These are phyloP conservation scores for Nasonia oneida DNA, from an alignment of 2,888 invertebrate species.

Conservation along the genomic window DNA sequence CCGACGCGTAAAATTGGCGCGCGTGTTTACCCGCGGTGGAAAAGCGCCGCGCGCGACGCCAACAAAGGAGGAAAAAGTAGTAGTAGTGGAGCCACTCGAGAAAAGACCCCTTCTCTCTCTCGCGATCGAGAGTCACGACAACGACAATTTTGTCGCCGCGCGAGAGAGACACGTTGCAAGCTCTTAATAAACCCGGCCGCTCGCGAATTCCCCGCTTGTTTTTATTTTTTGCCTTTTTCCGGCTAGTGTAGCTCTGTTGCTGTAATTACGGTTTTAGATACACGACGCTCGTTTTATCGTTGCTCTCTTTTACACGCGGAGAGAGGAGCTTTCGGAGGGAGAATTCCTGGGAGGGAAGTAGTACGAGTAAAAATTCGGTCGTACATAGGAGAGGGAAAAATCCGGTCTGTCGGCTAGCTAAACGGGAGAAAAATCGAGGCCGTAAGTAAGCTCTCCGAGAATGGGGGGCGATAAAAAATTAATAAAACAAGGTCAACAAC, in stretches of 20 bases:
- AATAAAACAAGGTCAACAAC: constrained; percentile 1
- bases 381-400: not conserved
- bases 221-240: not conserved
- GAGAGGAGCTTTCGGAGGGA: too few relatives aligned
- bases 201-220: not conserved
- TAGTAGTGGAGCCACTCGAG: constrained; percentile 1
- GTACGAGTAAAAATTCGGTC: not conserved
- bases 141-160: not conserved
- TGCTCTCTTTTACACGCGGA: not conserved
- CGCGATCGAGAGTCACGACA: not conserved
- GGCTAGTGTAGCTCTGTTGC: not conserved
- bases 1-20: constrained; percentile 5
- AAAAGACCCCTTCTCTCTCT: not conserved
- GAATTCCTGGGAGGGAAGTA: not conserved
- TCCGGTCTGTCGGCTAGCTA: too few relatives aligned
- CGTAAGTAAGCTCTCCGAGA: too few relatives aligned
- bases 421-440: too few relatives aligned
- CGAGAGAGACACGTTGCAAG: too few relatives aligned
- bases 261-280: not conserved
- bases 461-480: not conserved
- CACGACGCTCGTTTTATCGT: not conserved
- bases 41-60: constrained; percentile 3
- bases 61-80: not conserved
- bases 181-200: constrained; percentile 27
- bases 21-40: not conserved